Evolutionary conservation across 2,797 vertebrate genomes (phyloP).

Genomic region (Adrianichthys oophorus): DNA sequence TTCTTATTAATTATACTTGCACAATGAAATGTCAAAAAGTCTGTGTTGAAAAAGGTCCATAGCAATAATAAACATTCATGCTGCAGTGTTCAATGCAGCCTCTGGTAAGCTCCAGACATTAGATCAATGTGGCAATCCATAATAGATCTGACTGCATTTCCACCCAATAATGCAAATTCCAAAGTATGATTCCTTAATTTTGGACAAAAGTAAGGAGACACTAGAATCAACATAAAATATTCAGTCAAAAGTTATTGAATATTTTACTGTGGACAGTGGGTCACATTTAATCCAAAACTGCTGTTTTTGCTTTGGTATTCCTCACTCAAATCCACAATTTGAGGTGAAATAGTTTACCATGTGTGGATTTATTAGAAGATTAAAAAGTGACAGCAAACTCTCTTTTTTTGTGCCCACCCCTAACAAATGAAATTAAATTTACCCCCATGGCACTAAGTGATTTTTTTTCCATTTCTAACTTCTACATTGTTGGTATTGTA

Average conservation of each 20-base stretch:
- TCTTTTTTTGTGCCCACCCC: neutral
- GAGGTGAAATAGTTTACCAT: too few species aligned
- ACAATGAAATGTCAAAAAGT: conserved; percentile 12
- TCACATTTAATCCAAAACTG: too few species aligned
- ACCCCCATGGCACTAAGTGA: neutral
- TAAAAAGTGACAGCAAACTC: too few species aligned
- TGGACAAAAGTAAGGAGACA: too few species aligned
- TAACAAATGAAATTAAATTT: neutral
- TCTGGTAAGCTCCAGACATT: neutral
- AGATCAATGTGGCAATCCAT: conserved; percentile 1
- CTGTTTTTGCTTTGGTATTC: too few species aligned
- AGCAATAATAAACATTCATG: neutral
- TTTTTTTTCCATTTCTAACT: neutral
- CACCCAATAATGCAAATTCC: neutral
- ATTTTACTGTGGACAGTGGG: too few species aligned
- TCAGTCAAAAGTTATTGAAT: too few species aligned
- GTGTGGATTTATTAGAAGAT: too few species aligned
- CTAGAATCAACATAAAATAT: too few species aligned
- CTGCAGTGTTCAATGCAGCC: neutral
- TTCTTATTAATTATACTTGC: conserved; percentile 6
- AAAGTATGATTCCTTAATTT: too few species aligned
- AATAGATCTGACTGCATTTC: conserved; percentile 1
- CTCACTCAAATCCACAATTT: too few species aligned
- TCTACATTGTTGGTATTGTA: conserved; percentile 3
- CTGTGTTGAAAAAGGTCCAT: conserved; percentile 2